A percentile compares a stretch with the other conserved stretches of the same genome.
These are phyloP conservation scores for Cotesia congregata DNA, from an alignment of 2,888 invertebrate species.

Conservation along the genomic window DNA sequence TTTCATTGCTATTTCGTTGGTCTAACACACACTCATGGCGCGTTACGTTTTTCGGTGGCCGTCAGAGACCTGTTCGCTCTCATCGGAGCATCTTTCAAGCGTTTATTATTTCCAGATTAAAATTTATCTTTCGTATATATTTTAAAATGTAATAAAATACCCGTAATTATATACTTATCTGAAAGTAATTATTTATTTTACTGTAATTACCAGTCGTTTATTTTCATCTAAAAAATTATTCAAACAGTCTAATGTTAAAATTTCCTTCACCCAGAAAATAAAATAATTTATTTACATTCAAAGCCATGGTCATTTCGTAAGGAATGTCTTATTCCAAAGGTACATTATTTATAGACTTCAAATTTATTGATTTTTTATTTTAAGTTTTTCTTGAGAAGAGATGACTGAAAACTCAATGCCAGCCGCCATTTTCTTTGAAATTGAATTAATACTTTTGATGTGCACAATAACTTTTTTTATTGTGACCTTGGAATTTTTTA, in stretches of 20 bases:
- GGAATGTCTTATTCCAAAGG: no score
- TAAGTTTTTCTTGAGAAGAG: neutral
- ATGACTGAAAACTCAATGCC: neutral
- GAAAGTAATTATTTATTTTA: neutral
- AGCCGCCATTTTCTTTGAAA: neutral
- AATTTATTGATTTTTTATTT: neutral
- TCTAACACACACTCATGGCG: neutral
- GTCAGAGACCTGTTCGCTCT: neutral
- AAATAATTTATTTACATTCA: neutral
- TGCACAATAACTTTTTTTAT: no score
- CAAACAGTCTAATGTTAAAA: neutral
- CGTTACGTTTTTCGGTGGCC: neutral
- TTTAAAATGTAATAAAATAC: neutral
- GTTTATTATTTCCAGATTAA: neutral
- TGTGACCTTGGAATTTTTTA: no score
- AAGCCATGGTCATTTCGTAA: no score
- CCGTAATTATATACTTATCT: neutral
- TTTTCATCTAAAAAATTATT: neutral
- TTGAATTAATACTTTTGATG: no score
- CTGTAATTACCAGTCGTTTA: neutral
- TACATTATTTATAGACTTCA: neutral
- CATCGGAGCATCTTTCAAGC: neutral
- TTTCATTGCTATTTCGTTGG: neutral
- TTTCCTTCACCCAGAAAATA: neutral
- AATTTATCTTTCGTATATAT: neutral